Base-by-base conservation (phyloP, 2,888 invertebrate genomes). In the Drosophila ustulata region DNA sequence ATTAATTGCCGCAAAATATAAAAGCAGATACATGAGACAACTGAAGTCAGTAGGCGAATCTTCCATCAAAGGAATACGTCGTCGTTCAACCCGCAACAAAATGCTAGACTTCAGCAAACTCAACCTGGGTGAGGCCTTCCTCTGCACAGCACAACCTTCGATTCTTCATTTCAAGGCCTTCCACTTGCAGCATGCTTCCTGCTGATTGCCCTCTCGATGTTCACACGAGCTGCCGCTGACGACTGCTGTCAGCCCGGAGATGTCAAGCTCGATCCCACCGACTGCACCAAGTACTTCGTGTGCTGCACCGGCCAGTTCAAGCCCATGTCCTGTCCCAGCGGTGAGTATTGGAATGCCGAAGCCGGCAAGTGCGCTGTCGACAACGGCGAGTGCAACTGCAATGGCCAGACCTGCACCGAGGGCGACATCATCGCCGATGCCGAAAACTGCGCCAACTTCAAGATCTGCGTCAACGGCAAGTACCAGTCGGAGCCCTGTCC, bases 1-100 rank as follows among this genome's bases (percentile, higher is more conserved):
- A 45, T 59, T 77, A 77, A 77, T 78, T 71, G 78, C 41, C 7
- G n/a, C 9, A 37, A 53, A 57, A 75, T 77, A 77, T 77, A 77
- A 71, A 77, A 77, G 78, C 56, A 5, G 49, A 46, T 34, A 41
- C 56, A 13, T 0, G 18, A 11, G 7, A 30, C 3, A 4, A 1
- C 43, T n/a, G 4, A 50, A 18, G 18, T 77, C 63, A 77, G 77
- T 67, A 61, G 46, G 30, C 58, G 32, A 25, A 25, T 41, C 43
- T 23, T 46, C 30, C 23, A 45, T 41, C 43, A 6, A 32, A 70
- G 63, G 46, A 67, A 41, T 59, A 63, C 47, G 78, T 75, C 49
- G 68, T 45, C 49, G 64, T 45, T 43, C 1, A 51, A 28, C 9
- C 9, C 9, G 34, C 49, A 2, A 78, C 66, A 34, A 18, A 18